Evolutionary conservation across 2,113 vertebrate species (phyloP).

Genomic region (Bombycilla garrulus): DNA sequence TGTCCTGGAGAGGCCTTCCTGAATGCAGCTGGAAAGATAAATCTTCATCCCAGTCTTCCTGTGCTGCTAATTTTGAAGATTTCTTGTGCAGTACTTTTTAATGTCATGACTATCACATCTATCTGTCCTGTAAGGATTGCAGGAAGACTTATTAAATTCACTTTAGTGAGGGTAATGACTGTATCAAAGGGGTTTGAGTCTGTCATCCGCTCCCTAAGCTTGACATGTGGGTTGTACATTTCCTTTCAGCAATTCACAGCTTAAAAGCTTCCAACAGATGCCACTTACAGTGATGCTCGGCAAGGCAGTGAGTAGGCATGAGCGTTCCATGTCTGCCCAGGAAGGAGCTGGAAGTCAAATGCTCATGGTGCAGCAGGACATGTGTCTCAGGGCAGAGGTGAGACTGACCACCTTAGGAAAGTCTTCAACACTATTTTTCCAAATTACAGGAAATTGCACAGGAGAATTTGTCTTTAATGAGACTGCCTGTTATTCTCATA

Average conservation of each 20-base stretch:
- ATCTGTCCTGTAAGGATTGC: neutral
- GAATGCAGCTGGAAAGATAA: neutral
- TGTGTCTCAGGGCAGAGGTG: neutral
- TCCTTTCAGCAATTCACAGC: neutral
- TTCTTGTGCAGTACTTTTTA: neutral
- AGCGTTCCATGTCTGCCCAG: neutral
- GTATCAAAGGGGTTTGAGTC: neutral
- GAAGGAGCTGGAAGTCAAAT: neutral
- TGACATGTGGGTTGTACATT: neutral
- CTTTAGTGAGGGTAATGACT: neutral
- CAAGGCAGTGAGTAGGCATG: neutral
- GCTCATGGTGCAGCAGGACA: accelerated
- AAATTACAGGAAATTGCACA: neutral
- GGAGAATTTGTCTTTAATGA: neutral
- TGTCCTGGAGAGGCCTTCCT: neutral
- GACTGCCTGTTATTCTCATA: neutral
- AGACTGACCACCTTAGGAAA: neutral
- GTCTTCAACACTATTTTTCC: neutral
- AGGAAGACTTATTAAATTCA: neutral
- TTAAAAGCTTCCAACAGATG: neutral
- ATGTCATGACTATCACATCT: accelerated
- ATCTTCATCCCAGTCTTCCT: neutral
- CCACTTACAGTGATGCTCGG: neutral
- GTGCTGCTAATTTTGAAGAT: neutral
- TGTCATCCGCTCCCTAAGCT: neutral